Conservation (phyloP, 2,888 invertebrate species). For the Andrena praecox region DNA sequence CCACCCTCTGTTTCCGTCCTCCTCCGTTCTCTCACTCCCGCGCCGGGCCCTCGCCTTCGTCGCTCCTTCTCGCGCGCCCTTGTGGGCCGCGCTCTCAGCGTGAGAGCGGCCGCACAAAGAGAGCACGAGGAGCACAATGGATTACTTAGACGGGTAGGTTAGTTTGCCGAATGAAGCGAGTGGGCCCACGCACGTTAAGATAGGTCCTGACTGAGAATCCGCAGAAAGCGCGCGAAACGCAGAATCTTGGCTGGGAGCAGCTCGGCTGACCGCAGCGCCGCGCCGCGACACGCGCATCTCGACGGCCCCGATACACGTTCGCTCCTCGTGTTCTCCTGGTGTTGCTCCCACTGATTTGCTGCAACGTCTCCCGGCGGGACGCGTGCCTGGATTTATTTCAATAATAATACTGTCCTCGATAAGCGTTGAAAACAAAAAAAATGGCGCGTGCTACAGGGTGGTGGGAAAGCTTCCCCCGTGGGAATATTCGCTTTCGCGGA, state of each 20-base stretch:
- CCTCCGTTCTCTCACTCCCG: conserved; percentile 43
- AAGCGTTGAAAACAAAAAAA: too few species aligned
- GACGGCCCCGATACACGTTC: too few species aligned
- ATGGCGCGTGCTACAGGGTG: too few species aligned
- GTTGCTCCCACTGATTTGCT: too few species aligned
- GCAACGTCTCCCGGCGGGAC: too few species aligned
- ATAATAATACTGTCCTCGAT: too few species aligned
- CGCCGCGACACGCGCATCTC: too few species aligned
- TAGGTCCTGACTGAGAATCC: conserved; percentile 81
- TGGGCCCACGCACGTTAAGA: conserved; percentile 82
- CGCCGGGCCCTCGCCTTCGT: conserved; percentile 50
- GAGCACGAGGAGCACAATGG: conserved; percentile 81
- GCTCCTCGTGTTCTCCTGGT: too few species aligned
- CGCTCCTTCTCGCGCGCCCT: conserved; percentile 71
- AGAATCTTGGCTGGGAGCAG: conserved; percentile 29
- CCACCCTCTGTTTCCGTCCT: conserved; percentile 53
- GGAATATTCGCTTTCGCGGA: too few species aligned
- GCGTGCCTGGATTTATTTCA: too few species aligned
- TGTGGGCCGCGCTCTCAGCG: conserved; percentile 74
- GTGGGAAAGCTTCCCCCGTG: too few species aligned
- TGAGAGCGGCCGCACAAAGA: conserved; percentile 81
- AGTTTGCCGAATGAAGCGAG: conserved; percentile 81
- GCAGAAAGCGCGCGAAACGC: conserved; percentile 70
- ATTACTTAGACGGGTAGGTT: conserved; percentile 83
- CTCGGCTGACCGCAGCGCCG: too few species aligned